These are phyloP conservation scores for Drosophila lacteicornis DNA, from an alignment of 1,140 invertebrate genomes.

Conservation along the genomic window DNA sequence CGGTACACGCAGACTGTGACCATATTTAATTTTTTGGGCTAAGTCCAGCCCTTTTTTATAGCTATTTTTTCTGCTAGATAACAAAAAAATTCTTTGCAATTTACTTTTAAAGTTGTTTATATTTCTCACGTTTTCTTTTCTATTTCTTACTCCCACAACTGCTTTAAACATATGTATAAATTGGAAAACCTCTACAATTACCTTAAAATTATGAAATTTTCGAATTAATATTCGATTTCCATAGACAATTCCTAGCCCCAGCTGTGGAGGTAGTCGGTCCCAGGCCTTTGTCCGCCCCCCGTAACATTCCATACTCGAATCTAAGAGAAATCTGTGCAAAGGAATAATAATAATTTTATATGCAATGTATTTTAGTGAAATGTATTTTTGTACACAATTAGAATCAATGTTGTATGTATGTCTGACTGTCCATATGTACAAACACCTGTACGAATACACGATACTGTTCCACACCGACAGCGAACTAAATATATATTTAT, in stretches of 20 bases:
- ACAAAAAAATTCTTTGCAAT: no score
- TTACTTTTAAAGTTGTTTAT: no score
- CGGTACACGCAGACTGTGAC: no score
- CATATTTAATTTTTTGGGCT: no score
- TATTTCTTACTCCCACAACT: no score
- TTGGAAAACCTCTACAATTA: not conserved
- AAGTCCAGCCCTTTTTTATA: no score
- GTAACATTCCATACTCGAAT: constrained; percentile 40
- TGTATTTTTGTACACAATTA: constrained; percentile 79
- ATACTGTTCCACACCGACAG: constrained; percentile 34
- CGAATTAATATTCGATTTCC: not conserved
- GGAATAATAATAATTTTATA: constrained; percentile 75
- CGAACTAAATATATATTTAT: constrained; percentile 48
- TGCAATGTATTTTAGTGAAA: constrained; percentile 79
- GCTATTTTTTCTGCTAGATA: no score
- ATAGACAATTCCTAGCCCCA: constrained; percentile 2
- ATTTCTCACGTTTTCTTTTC: no score
- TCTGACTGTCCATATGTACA: constrained; percentile 44
- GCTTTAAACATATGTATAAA: no score
- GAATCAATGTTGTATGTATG: constrained; percentile 48
- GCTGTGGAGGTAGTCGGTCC: constrained; percentile 27
- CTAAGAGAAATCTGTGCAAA: constrained; percentile 69
- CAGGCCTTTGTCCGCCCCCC: constrained; percentile 42
- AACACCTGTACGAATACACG: constrained; percentile 31
- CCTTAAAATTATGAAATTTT: not conserved